Percentiles rank a stretch among this genome's conserved stretches.
Conservation (phyloP, 2,113 vertebrate species). For the Vombatus ursinus region DNA sequence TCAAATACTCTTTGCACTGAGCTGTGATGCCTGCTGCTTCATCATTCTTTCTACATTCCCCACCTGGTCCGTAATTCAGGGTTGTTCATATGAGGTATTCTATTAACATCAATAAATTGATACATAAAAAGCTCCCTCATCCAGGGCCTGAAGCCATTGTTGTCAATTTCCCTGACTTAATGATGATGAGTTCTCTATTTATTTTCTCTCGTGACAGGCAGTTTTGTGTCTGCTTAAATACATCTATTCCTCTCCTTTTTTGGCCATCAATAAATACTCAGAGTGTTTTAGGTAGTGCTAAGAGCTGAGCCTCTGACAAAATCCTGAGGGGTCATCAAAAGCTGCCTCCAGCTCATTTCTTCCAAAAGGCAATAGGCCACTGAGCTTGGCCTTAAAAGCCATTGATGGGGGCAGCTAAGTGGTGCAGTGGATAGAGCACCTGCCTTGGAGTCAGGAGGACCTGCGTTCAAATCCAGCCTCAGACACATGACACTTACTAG, state of each 20-base stretch:
- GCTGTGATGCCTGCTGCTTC: neutral
- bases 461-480: too few species aligned
- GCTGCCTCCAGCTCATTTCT: neutral
- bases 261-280: neutral
- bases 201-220: neutral
- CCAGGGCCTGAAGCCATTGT: neutral
- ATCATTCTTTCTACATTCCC: neutral
- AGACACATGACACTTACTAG: too few species aligned
- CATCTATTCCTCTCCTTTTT: slow-evolving; percentile 23
- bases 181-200: slow-evolving; percentile 50
- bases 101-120: slow-evolving; percentile 18
- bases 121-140: neutral
- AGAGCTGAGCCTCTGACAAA: neutral
- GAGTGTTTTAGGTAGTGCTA: neutral
- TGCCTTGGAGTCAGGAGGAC: too few species aligned
- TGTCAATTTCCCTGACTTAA: slow-evolving; percentile 44
- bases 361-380: neutral
- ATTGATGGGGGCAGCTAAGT: neutral
- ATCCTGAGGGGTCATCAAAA: neutral
- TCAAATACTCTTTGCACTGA: neutral
- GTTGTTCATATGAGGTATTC: neutral
- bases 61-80: neutral
- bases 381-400: neutral
- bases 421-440: too few species aligned
- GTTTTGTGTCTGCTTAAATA: neutral